Base-by-base conservation (phyloP, 1,140 invertebrate genomes). In the Zaprionus gabonicus region DNA sequence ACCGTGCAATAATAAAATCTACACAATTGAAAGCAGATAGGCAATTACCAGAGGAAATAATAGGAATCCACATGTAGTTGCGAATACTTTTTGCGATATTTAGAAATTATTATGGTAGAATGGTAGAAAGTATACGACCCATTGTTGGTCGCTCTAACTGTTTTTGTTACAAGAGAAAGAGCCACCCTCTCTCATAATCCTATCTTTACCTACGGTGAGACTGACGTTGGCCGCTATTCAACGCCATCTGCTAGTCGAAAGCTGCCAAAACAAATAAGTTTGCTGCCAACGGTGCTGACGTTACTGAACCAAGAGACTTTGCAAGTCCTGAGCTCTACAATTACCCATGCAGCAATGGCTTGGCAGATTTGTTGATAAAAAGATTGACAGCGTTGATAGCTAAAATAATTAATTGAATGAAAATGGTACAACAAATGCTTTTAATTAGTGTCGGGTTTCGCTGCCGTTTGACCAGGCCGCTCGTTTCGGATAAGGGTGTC, bases 371-470 rank as follows among this genome's bases (percentile, higher is more conserved):
- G 71, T 66, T 71, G 85, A 85, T 90, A 86, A 91, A 83, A 72
- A 91, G 87, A 91, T 91, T 91, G 87, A 91, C 87, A 91, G 87
- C 83, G 83, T 71, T 91, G 87, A 91, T 91, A 83, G 82, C 59
- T 69, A 58, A 91, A 87, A 91, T 87, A 91, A 91, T 91, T 91
- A 91, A 91, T 91, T 91, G 87, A 91, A 91, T 83, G 82, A 87
- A 86, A 91, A 74, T 77, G 74, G 58, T 86, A 75, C 82, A 91
- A 82, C 77, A 91, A 86, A 87, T 83, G 80, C 82, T 78, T 91
- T 86, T 87, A 91, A 91, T 91, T 91, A 91, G 87, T 81, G 80
- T 87, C 80, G 73, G 75, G 71, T 91, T 91, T 85, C 82, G 60
- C 28, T 36, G 25, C 63, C 55, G 51, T 31, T 71, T 62, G 15